Percentiles rank a stretch among this genome's conserved stretches.
phyloP scores from a whole-genome alignment of 1,140 invertebrate genomes.

The Pseudoatta argentina region DNA sequence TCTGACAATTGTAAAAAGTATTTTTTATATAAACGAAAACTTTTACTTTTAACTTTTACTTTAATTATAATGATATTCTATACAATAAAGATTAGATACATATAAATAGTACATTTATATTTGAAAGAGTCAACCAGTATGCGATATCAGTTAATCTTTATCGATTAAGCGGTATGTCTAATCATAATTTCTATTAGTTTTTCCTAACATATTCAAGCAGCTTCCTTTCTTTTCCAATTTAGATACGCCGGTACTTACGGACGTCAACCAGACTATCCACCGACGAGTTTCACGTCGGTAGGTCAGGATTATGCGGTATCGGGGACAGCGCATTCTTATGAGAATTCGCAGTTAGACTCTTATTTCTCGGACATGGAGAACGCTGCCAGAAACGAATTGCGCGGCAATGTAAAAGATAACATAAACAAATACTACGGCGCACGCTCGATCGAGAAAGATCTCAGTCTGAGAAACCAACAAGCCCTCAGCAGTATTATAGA shows the following conservation, averaged over 20 bases:
- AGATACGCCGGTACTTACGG: conserved; percentile 40
- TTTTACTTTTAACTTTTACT: conserved; percentile 4
- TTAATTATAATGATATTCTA: neutral
- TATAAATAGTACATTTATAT: too few species aligned
- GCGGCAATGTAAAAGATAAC: conserved; percentile 28
- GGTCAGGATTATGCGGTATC: conserved; percentile 45
- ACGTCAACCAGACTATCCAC: conserved; percentile 17
- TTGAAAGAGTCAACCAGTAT: too few species aligned
- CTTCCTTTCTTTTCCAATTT: neutral
- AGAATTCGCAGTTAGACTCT: conserved; percentile 10
- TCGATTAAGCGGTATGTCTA: neutral
- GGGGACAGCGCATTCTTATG: conserved; percentile 31
- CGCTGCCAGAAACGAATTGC: neutral
- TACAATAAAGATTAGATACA: neutral
- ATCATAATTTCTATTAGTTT: conserved; percentile 10
- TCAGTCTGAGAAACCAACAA: conserved; percentile 21
- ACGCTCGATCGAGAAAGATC: conserved; percentile 65
- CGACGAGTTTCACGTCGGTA: conserved; percentile 32
- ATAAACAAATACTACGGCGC: conserved; percentile 57
- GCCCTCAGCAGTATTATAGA: neutral
- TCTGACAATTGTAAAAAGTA: neutral
- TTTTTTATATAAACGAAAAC: neutral
- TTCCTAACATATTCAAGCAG: neutral
- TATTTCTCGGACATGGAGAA: conserved; percentile 56
- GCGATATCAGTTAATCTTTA: too few species aligned